These are phyloP conservation scores for Cecidostiba fungosa DNA, from an alignment of 2,888 invertebrate species.

Conservation along the genomic window DNA sequence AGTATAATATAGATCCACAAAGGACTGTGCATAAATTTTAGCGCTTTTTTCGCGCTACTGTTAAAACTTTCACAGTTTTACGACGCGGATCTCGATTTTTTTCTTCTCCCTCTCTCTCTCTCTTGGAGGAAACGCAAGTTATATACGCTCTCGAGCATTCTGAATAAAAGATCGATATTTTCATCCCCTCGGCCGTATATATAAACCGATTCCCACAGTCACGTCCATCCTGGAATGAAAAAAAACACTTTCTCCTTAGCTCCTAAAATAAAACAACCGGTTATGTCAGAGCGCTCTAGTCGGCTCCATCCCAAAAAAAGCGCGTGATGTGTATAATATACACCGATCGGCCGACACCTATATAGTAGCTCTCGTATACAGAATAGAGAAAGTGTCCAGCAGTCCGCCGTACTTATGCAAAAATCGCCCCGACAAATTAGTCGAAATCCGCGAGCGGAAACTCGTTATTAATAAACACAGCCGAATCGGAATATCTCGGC, in stretches of 20 bases:
- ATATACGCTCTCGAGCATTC: neutral
- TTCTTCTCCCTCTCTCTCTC: neutral
- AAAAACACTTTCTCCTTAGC: neutral
- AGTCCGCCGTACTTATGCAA: neutral
- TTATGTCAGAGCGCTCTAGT: neutral
- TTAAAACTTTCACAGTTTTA: conserved; percentile 6
- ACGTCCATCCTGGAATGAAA: neutral
- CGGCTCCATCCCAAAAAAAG: neutral
- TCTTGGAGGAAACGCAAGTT: neutral
- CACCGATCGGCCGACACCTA: neutral
- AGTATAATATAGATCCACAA: neutral
- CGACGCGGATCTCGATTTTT: neutral
- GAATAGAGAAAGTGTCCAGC: neutral
- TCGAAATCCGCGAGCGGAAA: neutral
- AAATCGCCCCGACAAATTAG: neutral
- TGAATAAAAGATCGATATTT: conserved; percentile 1
- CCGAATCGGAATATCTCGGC: neutral
- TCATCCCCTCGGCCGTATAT: neutral
- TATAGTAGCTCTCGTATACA: neutral
- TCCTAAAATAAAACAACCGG: neutral
- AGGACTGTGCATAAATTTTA: conserved; percentile 12
- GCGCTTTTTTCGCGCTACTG: neutral
- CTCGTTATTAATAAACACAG: neutral
- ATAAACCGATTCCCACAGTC: neutral
- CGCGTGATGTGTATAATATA: neutral